Evolutionary conservation across 2,797 vertebrate species (phyloP), one percentile per base, ranked within the genome.

Genomic region (Telmatherina bonti): DNA sequence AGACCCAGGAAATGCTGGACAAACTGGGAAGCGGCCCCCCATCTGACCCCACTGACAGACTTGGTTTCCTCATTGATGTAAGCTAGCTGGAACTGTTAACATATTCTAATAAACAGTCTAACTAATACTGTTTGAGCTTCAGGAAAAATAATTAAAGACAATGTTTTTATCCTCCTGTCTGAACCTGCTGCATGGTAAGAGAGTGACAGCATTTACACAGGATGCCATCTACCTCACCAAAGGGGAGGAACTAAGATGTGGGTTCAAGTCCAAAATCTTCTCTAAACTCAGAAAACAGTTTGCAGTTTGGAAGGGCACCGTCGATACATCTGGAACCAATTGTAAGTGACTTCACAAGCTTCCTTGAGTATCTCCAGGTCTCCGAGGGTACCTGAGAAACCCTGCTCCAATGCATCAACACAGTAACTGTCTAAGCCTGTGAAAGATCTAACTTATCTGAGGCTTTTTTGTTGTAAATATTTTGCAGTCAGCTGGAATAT

Each of bases 1-100:
- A 94, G 58, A 94, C 91, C 69, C 89, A 79, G 0, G 55, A 62
- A 47, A 92, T 96, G 62, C 88, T 96, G 66, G 94, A 95, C 7
- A 81, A 35, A 61, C 93, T 89, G 11, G 93, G 94, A 8, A 76
- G 5, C 0, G 92, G 93, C 60, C 92, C 93, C 1, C 94, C 93
- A 7, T 8, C 70, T 54, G 90, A 93, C 0, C 2, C 68, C 24
- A 55, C 41, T 38, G 91, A 92, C 16, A 90, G 78, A 81, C 26
- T 84, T 1, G 0, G 53, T 56, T 95, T 90, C 74, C 74, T 94
- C 43, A 92, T 92, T 30, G 90, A 94, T 51, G 94, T 94, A 60
- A 92, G 91, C 24, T 43, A 16, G 22, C 9, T 38, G 45, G 1
- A 0, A 15, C 30, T 24, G 55, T 72, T 57, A 52, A 22, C 22